Evolutionary conservation across 2,797 vertebrate genomes (phyloP).

Genomic region (Falco naumanni): DNA sequence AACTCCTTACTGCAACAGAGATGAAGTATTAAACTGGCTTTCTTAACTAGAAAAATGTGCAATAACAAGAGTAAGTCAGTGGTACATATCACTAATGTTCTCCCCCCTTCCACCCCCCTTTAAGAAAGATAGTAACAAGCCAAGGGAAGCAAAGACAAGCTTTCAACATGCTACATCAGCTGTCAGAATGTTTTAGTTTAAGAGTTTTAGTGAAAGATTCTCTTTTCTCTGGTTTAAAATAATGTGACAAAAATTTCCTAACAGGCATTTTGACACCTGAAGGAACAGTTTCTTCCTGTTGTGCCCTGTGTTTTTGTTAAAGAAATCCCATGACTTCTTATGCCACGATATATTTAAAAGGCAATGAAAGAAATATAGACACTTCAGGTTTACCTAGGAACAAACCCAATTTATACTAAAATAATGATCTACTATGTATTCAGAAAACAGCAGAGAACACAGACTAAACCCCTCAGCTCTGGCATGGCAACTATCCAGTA

Average conservation of each 20-base stretch:
- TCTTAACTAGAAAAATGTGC: not conserved
- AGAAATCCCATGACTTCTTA: not conserved
- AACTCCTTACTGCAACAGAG: not conserved
- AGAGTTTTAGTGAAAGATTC: not conserved
- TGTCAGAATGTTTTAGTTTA: not conserved
- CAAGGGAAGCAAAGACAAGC: constrained; percentile 13
- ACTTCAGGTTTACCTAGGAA: not conserved
- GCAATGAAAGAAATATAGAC: not conserved
- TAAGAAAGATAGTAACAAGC: not conserved
- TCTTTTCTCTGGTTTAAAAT: not conserved
- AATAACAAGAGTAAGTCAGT: not conserved
- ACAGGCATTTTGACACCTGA: not conserved
- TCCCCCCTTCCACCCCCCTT: not conserved
- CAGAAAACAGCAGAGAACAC: not conserved
- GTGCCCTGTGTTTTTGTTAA: not conserved
- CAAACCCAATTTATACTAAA: not conserved
- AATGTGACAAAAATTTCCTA: not conserved
- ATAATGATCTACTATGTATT: not conserved
- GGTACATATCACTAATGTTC: not conserved
- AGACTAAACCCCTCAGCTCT: not conserved
- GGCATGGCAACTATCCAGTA: not conserved
- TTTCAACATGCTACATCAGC: not conserved
- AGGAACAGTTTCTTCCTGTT: not conserved
- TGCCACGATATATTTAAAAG: not conserved
- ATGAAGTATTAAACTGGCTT: not conserved